These are phyloP conservation scores for Penaeus monodon DNA, from an alignment of 2,888 invertebrate genomes.

Conservation along the genomic window DNA sequence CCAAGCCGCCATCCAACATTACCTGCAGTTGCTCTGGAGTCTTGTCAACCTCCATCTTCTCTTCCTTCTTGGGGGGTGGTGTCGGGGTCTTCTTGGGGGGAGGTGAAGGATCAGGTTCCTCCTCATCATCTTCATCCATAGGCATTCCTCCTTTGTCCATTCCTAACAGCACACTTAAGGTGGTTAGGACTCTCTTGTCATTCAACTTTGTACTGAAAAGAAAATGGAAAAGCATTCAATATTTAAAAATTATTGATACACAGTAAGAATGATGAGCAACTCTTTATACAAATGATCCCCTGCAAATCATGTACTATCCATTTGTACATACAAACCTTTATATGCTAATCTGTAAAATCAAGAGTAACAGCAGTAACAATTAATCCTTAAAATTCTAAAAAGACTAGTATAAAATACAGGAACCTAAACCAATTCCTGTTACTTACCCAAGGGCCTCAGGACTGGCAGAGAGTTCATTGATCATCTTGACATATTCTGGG, in stretches of 20 bases:
- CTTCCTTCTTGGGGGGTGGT: slow-evolving; percentile 68
- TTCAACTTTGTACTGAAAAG: slow-evolving; percentile 72
- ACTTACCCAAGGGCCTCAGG: slow-evolving; percentile 74
- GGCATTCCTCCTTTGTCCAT: slow-evolving; percentile 70
- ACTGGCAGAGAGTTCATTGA: slow-evolving; percentile 76
- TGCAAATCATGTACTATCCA: too few relatives aligned
- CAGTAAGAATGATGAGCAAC: neutral
- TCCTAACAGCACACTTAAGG: slow-evolving; percentile 80
- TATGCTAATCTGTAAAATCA: too few relatives aligned
- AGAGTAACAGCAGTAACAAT: too few relatives aligned
- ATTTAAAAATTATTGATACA: neutral
- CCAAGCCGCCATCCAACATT: neutral
- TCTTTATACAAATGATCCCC: neutral
- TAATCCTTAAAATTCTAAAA: too few relatives aligned
- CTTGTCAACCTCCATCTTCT: slow-evolving; percentile 65
- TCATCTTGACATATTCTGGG: slow-evolving; percentile 78
- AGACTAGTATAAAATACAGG: too few relatives aligned
- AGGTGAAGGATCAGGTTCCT: slow-evolving; percentile 70
- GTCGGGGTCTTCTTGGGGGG: slow-evolving; percentile 71
- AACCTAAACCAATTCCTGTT: too few relatives aligned
- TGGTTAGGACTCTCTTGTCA: slow-evolving; percentile 79
- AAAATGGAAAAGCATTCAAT: too few relatives aligned
- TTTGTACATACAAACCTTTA: too few relatives aligned
- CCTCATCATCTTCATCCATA: slow-evolving; percentile 74
- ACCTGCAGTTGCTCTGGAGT: slow-evolving; percentile 57